These are phyloP conservation scores for Chydorus sphaericus DNA, from an alignment of 2,888 invertebrate species.

Conservation along the genomic window DNA sequence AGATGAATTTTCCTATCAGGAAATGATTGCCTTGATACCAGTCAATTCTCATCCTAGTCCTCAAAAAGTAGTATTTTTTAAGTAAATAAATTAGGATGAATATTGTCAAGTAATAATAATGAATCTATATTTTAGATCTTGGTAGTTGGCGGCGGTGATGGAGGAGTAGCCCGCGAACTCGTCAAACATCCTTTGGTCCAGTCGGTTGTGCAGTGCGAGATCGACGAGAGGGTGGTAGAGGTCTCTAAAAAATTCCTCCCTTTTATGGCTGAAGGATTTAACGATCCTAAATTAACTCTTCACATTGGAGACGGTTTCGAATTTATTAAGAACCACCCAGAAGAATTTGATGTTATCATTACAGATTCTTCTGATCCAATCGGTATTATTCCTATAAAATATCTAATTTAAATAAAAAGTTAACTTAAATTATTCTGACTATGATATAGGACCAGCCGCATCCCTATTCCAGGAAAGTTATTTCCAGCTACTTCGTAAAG, in stretches of 20 bases:
- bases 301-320: slow-evolving; percentile 88
- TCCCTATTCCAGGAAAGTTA: slow-evolving; percentile 63
- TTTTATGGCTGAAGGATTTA: slow-evolving; percentile 76
- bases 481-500: slow-evolving; percentile 66
- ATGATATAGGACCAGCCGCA: slow-evolving; percentile 44
- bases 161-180: slow-evolving; percentile 90
- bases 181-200: slow-evolving; percentile 81
- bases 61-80: slow-evolving; percentile 43
- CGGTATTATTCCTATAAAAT: slow-evolving; percentile 37
- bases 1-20: slow-evolving; percentile 96
- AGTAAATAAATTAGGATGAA: not conserved
- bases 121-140: slow-evolving; percentile 42
- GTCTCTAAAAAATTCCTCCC: slow-evolving; percentile 79
- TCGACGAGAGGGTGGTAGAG: slow-evolving; percentile 80
- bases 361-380: slow-evolving; percentile 97
- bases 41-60: slow-evolving; percentile 82
- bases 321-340: slow-evolving; percentile 70
- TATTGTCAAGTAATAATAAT: not conserved
- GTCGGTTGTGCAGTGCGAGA: slow-evolving; percentile 80
- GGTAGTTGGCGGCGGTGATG: slow-evolving; percentile 96
- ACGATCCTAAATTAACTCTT: slow-evolving; percentile 63
- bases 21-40: slow-evolving; percentile 92
- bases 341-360: slow-evolving; percentile 90
- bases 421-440: slow-evolving; percentile 5
- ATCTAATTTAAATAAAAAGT: not conserved